These are phyloP conservation scores for Drosophila arizonae DNA, from an alignment of 1,140 invertebrate genomes.

Conservation along the genomic window DNA sequence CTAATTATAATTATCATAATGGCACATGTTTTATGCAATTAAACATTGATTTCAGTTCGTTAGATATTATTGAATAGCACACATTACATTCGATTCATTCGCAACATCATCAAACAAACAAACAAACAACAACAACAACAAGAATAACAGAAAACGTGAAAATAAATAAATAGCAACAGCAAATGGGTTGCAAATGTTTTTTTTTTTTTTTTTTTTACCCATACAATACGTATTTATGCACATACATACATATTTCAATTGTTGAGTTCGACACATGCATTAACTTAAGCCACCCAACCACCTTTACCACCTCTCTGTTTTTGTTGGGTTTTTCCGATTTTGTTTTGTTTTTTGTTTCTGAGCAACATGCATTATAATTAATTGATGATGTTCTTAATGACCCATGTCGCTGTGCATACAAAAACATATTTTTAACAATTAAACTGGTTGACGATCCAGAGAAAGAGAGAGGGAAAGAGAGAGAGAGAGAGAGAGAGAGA, in stretches of 20 bases:
- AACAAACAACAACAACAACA: background rate
- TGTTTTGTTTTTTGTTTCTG: background rate
- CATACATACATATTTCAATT: background rate
- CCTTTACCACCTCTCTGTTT: background rate
- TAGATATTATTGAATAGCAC: conserved; percentile 31
- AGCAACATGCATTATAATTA: conserved; percentile 3
- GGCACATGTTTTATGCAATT: conserved; percentile 63
- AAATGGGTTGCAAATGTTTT: background rate
- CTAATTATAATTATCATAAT: conserved; percentile 76
- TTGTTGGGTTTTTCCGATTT: background rate
- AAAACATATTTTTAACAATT: background rate
- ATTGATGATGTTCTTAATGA: conserved; percentile 10
- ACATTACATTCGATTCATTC: conserved; percentile 18
- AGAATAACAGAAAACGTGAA: background rate
- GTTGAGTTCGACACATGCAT: background rate
- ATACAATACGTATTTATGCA: no score
- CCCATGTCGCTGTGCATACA: background rate
- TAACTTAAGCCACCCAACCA: background rate
- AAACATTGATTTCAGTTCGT: conserved; percentile 48
- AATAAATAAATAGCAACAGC: background rate
- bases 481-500: background rate
- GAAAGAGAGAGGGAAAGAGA: no score
- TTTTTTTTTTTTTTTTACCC: background rate
- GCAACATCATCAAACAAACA: background rate
- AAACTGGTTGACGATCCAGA: background rate